Percentiles rank a stretch among this genome's conserved stretches.
Conservation (phyloP, 53 echinoderm and acorn worm species). For the Apostichopus leukothele region DNA sequence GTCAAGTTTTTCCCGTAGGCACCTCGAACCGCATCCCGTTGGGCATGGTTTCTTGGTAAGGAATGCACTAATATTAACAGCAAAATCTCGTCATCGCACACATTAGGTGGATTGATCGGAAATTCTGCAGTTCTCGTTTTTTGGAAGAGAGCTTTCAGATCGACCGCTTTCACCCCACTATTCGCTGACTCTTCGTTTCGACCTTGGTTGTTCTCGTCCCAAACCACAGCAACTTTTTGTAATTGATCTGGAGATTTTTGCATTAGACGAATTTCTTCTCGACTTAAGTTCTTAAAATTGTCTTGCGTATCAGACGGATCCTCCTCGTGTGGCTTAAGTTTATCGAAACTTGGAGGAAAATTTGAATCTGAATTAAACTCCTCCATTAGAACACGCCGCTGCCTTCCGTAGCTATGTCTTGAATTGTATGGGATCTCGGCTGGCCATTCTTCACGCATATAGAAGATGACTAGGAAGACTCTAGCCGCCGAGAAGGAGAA, state of each 20-base stretch:
- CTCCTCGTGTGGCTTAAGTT: conserved; percentile 32
- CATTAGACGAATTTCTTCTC: conserved; percentile 10
- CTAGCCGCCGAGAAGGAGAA: conserved; percentile 52
- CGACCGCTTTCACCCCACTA: not conserved
- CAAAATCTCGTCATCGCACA: conserved; percentile 54
- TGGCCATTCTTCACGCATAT: conserved; percentile 54
- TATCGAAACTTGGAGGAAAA: not conserved
- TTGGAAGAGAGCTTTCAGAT: not conserved
- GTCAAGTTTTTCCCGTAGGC: conserved; percentile 60
- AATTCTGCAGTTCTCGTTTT: conserved; percentile 51
- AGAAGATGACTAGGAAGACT: conserved; percentile 59
- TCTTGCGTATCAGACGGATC: conserved; percentile 22
- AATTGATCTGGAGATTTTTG: not conserved
- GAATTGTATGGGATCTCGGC: conserved; percentile 32
- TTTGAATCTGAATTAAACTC: not conserved
- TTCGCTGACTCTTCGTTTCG: conserved; percentile 19
- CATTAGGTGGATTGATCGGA: conserved; percentile 50
- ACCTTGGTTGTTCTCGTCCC: conserved; percentile 10
- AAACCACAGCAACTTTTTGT: conserved; percentile 41
- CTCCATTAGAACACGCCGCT: conserved; percentile 1
- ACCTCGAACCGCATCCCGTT: conserved; percentile 67
- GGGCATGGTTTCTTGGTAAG: conserved; percentile 56
- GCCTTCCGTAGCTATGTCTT: conserved; percentile 7
- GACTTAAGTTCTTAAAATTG: conserved; percentile 35
- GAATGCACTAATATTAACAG: conserved; percentile 68